Evolutionary conservation across 1,140 invertebrate species (phyloP), one percentile per base, ranked within the genome.

Genomic region (Arion vulgaris): DNA sequence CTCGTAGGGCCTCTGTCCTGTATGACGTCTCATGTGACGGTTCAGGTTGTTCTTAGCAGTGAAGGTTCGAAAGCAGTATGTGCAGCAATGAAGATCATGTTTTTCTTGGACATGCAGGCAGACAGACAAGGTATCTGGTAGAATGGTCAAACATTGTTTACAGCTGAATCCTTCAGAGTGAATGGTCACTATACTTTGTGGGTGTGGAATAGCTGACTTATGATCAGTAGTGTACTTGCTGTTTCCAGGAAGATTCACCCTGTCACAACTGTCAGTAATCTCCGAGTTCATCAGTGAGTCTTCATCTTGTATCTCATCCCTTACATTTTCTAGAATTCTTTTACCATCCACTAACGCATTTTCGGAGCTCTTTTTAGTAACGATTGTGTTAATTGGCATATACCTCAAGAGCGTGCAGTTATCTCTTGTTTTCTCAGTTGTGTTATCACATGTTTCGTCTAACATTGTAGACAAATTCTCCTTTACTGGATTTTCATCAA

Each of bases 1-100:
- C 76, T 87, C 87, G 86, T 91, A 92, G n/a, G 90, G 90, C 76
- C 88, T 89, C 34, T 87, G 49, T 66, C 92, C 89, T 23, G 90
- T 91, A 80, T 92, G 91, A 32, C 89, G 79, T 0, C 88, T 80
- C 98, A 86, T 99, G 96, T 71, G 96, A 95, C 94, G 98, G 98
- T 87, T 96, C 95, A 92, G 95, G 96, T 87, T 97, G 77, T 87
- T 89, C 78, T 87, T 84, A 45, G 87, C 88, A 23, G 89, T 90
- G 76, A 91, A 91, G 15, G 87, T 86, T 23, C 84, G 75, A 45
- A 86, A 85, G 62, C 90, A 91, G 7, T 87, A 81, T 2, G 80
- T 57, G 77, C 90, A 91, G 2, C 87, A 88, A 74, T 85, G 89
- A 0, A 87, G 78, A 28, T 84, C 77, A 71, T 91, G 90, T n/a